Evolutionary conservation across 1,140 invertebrate genomes (phyloP).

Genomic region (Drosophila littoralis): DNA sequence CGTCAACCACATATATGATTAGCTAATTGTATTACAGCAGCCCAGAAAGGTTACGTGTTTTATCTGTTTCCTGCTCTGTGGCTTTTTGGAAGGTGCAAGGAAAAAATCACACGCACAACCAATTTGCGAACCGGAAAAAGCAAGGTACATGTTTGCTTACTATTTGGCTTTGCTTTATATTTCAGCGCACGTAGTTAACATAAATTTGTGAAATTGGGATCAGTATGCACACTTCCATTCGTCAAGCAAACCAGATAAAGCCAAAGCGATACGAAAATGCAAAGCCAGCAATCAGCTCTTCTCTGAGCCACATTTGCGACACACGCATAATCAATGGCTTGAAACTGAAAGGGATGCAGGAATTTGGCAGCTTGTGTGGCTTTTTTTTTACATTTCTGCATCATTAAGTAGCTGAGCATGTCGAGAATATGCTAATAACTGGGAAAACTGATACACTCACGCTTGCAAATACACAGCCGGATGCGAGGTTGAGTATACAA

Average conservation of each 20-base stretch:
- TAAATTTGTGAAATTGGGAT: slow-evolving; percentile 23
- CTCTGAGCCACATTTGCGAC: slow-evolving; percentile 5
- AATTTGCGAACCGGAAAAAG: background rate
- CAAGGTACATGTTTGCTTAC: background rate
- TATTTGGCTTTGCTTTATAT: slow-evolving; percentile 20
- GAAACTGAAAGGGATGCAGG: slow-evolving; percentile 31
- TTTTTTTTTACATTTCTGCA: slow-evolving; percentile 50
- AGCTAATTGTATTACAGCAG: slow-evolving; percentile 6
- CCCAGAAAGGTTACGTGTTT: slow-evolving; percentile 2
- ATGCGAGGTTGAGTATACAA: slow-evolving; percentile 22
- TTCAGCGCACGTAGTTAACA: slow-evolving; percentile 27
- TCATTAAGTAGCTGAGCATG: slow-evolving; percentile 52
- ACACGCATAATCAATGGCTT: slow-evolving; percentile 42
- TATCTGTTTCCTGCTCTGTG: background rate
- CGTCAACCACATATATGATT: background rate
- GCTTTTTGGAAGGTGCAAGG: background rate
- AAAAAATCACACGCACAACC: background rate
- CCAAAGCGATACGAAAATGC: slow-evolving; percentile 15
- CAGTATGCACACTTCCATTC: slow-evolving; percentile 19
- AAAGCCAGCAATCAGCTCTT: slow-evolving; percentile 22
- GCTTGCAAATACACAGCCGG: slow-evolving; percentile 3
- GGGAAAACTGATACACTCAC: slow-evolving; percentile 19
- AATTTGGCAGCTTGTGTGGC: slow-evolving; percentile 10
- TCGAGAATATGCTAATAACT: slow-evolving; percentile 52
- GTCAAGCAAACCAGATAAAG: slow-evolving; percentile 24